Base-by-base conservation (phyloP, 2,888 invertebrate genomes). In the Polia nebulosa region DNA sequence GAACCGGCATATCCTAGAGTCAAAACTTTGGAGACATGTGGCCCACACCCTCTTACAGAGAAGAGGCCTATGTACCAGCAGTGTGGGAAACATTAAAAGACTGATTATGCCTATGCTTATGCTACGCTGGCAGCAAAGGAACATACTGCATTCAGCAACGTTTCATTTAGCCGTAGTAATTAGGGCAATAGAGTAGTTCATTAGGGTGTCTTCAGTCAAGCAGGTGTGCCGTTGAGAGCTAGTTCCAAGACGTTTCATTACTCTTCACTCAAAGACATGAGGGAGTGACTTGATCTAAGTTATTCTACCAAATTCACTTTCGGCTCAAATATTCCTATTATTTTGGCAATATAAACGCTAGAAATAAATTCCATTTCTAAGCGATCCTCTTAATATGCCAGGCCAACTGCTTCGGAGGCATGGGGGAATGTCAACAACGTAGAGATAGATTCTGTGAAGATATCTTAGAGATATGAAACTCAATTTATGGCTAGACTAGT, bases 341-440 rank as follows among this genome's bases (percentile, higher is more conserved):
- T 32, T 45, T 67, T 32, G 39, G 47, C 20, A 49, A 47, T 67
- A 67, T 39, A 39, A 32, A 32, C 13, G 32, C 39, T 47, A 20
- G 29, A 66, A 47, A 55, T 47, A 47, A 36, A 55, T 66, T 36
- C 25, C 29, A 9, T 39, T 47, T 8, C 20, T n/a, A 22, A 51
- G 68, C 13, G 34, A 47, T 27, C 7, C 27, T 55, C 27, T n/a
- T 53, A 69, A 45, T 69, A 47, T 27, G 17, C 13, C 17, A 57
- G 45, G 34, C 17, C 39, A n/a, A 66, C 25, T 44, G 25, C 13
- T 47, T 9, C 17, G 39, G 13, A 17, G 13, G 13, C 0, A 22
- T 41, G 20, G 11, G 34, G 53, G 70, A 55, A 60, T 53, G 39
- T 27, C 39, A 32, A 20, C 20, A 29, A 34, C 11, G 22, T 36